Evolutionary conservation across 2,888 invertebrate species (phyloP).

Genomic region (Idaea aversata): DNA sequence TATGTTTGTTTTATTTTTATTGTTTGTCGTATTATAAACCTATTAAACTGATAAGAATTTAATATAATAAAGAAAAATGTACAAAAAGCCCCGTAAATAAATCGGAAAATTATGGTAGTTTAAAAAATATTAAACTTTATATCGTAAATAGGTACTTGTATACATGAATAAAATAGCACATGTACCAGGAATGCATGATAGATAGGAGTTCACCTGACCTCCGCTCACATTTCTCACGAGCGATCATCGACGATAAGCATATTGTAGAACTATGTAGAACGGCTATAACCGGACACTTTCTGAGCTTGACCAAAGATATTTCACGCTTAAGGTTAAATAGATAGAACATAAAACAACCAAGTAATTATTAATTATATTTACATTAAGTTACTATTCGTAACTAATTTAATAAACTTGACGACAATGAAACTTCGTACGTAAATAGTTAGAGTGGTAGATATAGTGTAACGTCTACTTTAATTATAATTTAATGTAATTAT

Average conservation of each 20-base stretch:
- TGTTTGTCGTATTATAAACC: background rate
- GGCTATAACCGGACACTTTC: background rate
- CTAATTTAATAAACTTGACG: too few relatives aligned
- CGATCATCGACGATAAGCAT: slow-evolving; percentile 26
- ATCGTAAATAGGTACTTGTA: slow-evolving; percentile 12
- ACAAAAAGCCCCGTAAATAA: too few relatives aligned
- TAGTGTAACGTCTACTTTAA: too few relatives aligned
- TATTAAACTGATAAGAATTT: background rate
- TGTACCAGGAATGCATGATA: slow-evolving; percentile 21
- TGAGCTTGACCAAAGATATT: background rate
- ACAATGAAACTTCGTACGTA: too few relatives aligned
- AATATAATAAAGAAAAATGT: too few relatives aligned
- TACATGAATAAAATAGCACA: slow-evolving; percentile 16
- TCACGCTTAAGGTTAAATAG: background rate
- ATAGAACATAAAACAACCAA: background rate
- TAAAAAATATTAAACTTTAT: background rate
- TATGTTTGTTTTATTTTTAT: slow-evolving; percentile 7
- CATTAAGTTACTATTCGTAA: too few relatives aligned
- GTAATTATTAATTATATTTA: too few relatives aligned
- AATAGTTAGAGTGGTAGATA: too few relatives aligned
- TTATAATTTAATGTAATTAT: too few relatives aligned
- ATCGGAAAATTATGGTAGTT: too few relatives aligned
- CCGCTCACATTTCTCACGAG: slow-evolving; percentile 25
- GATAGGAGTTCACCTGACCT: slow-evolving; percentile 23
- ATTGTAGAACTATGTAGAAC: slow-evolving; percentile 5